These are phyloP conservation scores for Pipistrellus pygmaeus DNA, from an alignment of 2,797 vertebrate species.

Conservation along the genomic window DNA sequence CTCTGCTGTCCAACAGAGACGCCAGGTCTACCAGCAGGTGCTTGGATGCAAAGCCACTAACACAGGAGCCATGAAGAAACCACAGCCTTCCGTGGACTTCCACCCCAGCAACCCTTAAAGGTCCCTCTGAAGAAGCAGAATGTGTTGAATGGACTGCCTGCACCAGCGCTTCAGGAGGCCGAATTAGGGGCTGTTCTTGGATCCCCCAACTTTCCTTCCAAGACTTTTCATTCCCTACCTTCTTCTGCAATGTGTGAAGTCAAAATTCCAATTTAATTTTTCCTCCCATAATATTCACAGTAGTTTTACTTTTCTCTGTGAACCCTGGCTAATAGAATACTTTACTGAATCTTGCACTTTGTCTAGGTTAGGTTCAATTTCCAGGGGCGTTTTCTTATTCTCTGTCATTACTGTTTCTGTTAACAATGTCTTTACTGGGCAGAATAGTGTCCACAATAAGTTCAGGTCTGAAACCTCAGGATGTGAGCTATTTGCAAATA, in stretches of 20 bases:
- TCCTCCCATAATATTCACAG: neutral
- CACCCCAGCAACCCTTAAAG: neutral
- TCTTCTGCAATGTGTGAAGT: neutral
- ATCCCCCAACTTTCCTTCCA: neutral
- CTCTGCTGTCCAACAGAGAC: neutral
- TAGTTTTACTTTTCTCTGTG: neutral
- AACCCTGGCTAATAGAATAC: neutral
- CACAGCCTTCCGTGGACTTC: neutral
- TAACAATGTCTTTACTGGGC: neutral
- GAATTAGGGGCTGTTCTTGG: neutral
- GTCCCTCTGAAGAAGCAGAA: neutral
- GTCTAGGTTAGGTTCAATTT: neutral
- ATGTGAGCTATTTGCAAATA: neutral
- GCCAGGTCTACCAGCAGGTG: neutral
- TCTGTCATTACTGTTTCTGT: neutral
- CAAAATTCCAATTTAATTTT: neutral
- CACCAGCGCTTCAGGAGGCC: neutral
- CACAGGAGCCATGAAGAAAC: neutral
- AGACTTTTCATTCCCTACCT: neutral
- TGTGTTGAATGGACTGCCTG: neutral
- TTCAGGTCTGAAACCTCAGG: neutral
- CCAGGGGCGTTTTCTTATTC: neutral
- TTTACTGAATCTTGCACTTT: neutral
- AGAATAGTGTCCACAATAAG: neutral
- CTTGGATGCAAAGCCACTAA: neutral